Evolutionary conservation across 1,140 invertebrate genomes (phyloP).

Genomic region (Achatina immaculata): DNA sequence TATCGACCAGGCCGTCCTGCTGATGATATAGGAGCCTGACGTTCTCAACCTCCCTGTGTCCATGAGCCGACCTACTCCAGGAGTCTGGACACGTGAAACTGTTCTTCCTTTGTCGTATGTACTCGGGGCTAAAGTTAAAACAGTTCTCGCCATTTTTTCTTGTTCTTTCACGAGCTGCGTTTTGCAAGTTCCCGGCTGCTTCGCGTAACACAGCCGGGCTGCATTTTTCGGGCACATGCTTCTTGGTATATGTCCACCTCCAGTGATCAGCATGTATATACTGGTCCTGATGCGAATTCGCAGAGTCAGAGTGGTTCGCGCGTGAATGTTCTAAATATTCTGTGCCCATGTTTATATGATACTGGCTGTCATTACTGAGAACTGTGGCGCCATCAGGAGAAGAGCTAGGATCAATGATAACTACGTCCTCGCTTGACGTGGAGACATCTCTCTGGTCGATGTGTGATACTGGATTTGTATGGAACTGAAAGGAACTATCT

Average conservation of each 20-base stretch:
- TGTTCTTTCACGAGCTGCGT: background rate
- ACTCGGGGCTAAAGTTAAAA: conserved; percentile 9
- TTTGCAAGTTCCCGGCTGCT: background rate
- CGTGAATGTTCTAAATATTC: background rate
- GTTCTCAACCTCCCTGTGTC: background rate
- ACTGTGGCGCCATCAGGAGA: background rate
- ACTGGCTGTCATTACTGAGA: background rate
- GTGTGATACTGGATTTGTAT: background rate
- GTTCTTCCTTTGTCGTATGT: background rate
- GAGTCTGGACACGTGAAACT: background rate
- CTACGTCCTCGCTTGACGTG: background rate
- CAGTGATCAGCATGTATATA: background rate
- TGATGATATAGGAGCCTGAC: background rate
- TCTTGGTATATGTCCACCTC: background rate
- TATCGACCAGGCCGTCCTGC: background rate
- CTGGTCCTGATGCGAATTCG: no score
- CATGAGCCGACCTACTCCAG: background rate
- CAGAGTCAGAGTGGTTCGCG: background rate
- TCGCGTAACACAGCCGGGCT: background rate
- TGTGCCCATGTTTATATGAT: background rate
- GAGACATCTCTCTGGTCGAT: background rate
- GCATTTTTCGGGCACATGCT: background rate
- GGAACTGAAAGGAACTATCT: background rate
- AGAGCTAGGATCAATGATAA: background rate
- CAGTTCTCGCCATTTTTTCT: background rate